These are phyloP conservation scores for Aradophagus sp. DNA, from an alignment of 1,140 invertebrate genomes.

Conservation along the genomic window DNA sequence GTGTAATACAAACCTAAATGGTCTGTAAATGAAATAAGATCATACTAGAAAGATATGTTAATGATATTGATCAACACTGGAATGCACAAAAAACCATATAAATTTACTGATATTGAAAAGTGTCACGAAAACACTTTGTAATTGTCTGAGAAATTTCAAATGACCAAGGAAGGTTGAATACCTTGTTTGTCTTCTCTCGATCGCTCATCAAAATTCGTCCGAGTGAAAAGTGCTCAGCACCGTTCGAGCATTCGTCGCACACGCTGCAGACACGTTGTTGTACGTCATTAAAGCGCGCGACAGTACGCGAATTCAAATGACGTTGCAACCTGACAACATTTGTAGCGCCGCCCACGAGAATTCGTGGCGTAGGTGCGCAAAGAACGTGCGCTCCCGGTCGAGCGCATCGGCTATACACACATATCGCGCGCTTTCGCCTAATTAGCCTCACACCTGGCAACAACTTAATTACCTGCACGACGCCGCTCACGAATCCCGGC, in stretches of 20 bases:
- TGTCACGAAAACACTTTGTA: no score
- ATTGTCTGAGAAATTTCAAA: neutral
- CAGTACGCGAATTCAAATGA: constrained; percentile 31
- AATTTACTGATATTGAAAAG: no score
- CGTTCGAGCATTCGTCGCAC: constrained; percentile 33
- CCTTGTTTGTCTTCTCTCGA: constrained; percentile 17
- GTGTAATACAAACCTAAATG: no score
- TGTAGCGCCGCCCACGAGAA: constrained; percentile 27
- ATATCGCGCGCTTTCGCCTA: constrained; percentile 57
- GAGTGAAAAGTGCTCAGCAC: constrained; percentile 14
- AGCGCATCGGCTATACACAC: constrained; percentile 53
- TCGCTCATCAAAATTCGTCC: constrained; percentile 34
- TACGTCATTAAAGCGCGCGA: constrained; percentile 38
- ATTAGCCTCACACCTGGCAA: constrained; percentile 56
- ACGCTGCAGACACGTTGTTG: constrained; percentile 35
- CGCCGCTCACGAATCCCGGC: constrained; percentile 33
- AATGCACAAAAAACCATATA: no score
- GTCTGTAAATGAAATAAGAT: no score
- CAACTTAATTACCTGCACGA: constrained; percentile 59
- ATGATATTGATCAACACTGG: no score
- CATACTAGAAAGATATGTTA: no score
- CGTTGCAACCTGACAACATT: constrained; percentile 6
- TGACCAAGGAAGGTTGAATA: constrained; percentile 4
- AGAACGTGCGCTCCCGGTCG: constrained; percentile 5
- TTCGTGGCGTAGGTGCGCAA: constrained; percentile 44